Base-by-base conservation (phyloP, 2,888 invertebrate genomes). In the Melanchra persicariae region DNA sequence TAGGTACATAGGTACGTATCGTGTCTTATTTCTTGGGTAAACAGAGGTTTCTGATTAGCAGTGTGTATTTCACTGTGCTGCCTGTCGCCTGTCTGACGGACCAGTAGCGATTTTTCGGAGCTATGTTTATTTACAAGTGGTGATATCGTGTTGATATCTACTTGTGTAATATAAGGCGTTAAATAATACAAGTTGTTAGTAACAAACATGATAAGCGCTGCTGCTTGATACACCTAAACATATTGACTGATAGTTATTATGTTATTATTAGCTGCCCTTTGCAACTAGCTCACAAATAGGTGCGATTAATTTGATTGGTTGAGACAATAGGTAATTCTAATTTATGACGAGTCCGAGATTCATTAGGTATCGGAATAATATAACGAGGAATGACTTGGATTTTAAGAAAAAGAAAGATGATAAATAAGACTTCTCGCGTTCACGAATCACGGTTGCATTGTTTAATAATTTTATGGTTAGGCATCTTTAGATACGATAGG, bases 21-120 rank as follows among this genome's bases (percentile, higher is more conserved):
- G 30, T 54, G 54, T 54, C 54, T 89, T 86, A 85, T 87, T 85
- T 79, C 79, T 88, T 81, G 61, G 77, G 83, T 83, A 87, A 87
- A 87, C 85, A 84, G 52, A 77, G 74, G 78, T 75, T 79, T 83
- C 84, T 85, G 87, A 87, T 88, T 88, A 88, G 81, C 86, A 80
- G 80, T 78, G 75, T 74, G 58, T 81, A 83, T 85, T 82, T 83
- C 71, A 69, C 74, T 67, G 49, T 70, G 63, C 69, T 73, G 67
- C 71, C 60, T 76, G 75, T 78, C 66, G 84, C 72, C 74, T 79
- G 82, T 45, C 59, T 26, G 62, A 80, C 72, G 55, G 69, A 78
- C 72, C 67, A 67, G 62, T 63, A 68, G 69, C 40, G 59, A 63
- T 65, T 78, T 64, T 82, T 79, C 9, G 52, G 68, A 58, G 37